phyloP scores from a whole-genome alignment of 2,797 vertebrate genomes.

The Acanthurus leucopareius region DNA sequence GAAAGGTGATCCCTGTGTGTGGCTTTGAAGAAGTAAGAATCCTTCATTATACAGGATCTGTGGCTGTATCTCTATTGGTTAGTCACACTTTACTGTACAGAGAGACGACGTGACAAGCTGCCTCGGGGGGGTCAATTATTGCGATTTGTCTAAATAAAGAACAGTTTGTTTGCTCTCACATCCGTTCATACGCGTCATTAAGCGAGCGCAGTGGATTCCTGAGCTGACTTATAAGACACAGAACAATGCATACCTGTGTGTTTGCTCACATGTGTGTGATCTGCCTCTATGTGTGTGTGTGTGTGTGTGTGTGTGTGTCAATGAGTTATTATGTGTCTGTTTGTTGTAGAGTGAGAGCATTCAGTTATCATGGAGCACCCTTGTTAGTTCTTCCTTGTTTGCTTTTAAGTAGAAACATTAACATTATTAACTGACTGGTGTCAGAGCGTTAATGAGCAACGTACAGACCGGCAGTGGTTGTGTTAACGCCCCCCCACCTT shows the following conservation, averaged over 20 bases:
- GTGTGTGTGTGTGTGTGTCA: conserved; percentile 23
- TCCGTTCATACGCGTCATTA: conserved; percentile 46
- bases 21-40: conserved; percentile 22
- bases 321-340: conserved; percentile 3
- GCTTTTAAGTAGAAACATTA: conserved; percentile 48
- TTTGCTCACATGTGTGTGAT: conserved; percentile 35
- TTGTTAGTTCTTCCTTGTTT: conserved; percentile 69
- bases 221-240: conserved; percentile 43
- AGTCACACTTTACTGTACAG: conserved; percentile 9
- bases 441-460: neutral
- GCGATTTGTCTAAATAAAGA: conserved; percentile 54
- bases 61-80: conserved; percentile 8
- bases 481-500: neutral
- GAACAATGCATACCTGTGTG: conserved; percentile 50
- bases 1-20: conserved; percentile 15
- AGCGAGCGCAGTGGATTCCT: conserved; percentile 58
- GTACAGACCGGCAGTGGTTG: neutral
- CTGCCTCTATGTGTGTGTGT: conserved; percentile 4
- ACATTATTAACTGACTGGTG: conserved; percentile 27
- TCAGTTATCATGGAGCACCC: conserved; percentile 33
- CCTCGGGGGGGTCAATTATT: conserved; percentile 25
- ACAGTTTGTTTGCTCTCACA: conserved; percentile 53
- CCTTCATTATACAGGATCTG: neutral
- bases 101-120: conserved; percentile 2
- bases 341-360: conserved; percentile 8